A percentile compares a stretch with the other conserved stretches of the same genome.
Conservation (phyloP, 2,797 vertebrate species). For the Delichon dasypus region DNA sequence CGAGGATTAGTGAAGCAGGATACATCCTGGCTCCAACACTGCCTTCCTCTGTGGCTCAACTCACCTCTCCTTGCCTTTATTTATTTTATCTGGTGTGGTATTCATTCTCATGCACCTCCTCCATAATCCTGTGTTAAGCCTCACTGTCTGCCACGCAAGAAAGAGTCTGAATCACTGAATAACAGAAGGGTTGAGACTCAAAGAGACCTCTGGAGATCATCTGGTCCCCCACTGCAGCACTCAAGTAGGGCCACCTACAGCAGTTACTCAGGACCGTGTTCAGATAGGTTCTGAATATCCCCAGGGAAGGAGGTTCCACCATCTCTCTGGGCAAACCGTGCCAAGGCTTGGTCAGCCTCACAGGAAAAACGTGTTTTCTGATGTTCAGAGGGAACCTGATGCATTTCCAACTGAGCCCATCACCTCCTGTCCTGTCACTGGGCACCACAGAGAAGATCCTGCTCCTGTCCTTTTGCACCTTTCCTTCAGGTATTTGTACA, state of each 20-base stretch:
- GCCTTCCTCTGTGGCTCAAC: neutral
- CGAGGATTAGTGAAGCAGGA: neutral
- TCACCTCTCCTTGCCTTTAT: neutral
- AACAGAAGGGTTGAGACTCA: neutral
- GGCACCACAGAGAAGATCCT: neutral
- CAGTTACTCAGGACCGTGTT: neutral
- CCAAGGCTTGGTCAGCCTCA: fast-evolving
- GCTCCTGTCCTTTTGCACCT: neutral
- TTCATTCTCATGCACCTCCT: neutral
- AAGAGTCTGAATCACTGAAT: neutral
- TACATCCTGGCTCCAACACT: neutral
- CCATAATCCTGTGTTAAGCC: neutral
- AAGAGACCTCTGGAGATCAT: neutral
- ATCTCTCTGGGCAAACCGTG: neutral
- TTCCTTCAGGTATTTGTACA: neutral
- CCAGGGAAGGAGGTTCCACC: neutral
- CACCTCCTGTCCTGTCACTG: neutral
- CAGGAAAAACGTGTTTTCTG: neutral
- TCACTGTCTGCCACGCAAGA: neutral
- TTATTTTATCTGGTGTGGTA: neutral
- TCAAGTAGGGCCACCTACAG: neutral
- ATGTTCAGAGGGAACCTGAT: neutral
- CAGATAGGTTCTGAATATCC: neutral
- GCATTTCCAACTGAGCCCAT: neutral
- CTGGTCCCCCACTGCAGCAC: neutral